phyloP scores from a whole-genome alignment of 2,888 invertebrate genomes.

The Desoria tigrina region DNA sequence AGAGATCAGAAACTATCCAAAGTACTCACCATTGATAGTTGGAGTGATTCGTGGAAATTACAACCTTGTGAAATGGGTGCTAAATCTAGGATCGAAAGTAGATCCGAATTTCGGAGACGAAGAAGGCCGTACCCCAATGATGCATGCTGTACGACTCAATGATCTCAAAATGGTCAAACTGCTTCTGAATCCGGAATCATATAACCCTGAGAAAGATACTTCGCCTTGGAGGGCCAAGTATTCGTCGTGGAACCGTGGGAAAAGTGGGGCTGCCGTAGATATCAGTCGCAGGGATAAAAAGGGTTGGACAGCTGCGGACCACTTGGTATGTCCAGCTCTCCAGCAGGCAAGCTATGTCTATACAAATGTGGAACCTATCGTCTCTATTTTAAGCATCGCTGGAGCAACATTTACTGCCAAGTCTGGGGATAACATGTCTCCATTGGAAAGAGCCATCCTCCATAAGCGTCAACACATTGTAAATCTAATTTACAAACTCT shows the following conservation, averaged over 20 bases:
- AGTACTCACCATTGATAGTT: constrained; percentile 44
- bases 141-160: constrained; percentile 50
- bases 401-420: constrained; percentile 10
- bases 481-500: constrained; percentile 20
- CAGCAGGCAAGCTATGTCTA: constrained; percentile 26
- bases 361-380: constrained; percentile 27
- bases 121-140: constrained; percentile 46
- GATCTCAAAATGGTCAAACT: constrained; percentile 49
- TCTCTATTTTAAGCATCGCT: constrained; percentile 26
- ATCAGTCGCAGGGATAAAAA: constrained; percentile 33
- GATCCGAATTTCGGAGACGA: constrained; percentile 43
- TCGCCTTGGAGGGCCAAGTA: constrained; percentile 10
- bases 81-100: constrained; percentile 21
- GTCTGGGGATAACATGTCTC: constrained; percentile 26
- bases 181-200: constrained; percentile 37
- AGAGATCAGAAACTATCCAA: constrained; percentile 3
- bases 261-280: no score
- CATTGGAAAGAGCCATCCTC: constrained; percentile 28
- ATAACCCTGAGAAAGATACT: constrained; percentile 32
- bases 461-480: constrained; percentile 25
- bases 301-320: constrained; percentile 44
- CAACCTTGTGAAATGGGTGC: constrained; percentile 46
- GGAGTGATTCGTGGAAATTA: constrained; percentile 42
- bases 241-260: constrained; percentile 2
- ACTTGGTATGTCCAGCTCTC: constrained; percentile 33